Conservation (phyloP, 2,888 invertebrate species). For the Acrobasis consociella region DNA sequence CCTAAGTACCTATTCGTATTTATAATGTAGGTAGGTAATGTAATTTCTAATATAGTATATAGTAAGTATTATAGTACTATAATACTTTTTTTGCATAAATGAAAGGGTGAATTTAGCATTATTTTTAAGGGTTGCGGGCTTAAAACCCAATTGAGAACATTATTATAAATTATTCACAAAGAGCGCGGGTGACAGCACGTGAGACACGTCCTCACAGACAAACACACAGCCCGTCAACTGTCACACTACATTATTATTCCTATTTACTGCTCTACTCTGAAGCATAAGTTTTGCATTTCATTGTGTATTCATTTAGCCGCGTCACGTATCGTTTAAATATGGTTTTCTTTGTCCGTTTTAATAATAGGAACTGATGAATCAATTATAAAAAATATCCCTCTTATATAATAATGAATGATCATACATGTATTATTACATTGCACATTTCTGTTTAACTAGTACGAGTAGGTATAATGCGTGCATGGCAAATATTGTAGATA, state of each 20-base stretch:
- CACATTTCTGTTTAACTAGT: too few relatives aligned
- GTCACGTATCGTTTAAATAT: slow-evolving; percentile 10
- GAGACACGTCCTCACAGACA: slow-evolving; percentile 8
- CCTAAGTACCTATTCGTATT: too few relatives aligned
- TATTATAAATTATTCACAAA: slow-evolving; percentile 1
- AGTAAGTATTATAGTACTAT: too few relatives aligned
- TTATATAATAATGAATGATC: too few relatives aligned
- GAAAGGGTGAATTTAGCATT: slow-evolving; percentile 1
- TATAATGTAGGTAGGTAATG: too few relatives aligned
- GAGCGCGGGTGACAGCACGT: background rate
- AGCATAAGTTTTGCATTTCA: slow-evolving; percentile 10
- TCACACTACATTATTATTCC: slow-evolving; percentile 1
- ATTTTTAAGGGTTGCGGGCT: slow-evolving; percentile 8
- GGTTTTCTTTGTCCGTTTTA: slow-evolving; percentile 1
- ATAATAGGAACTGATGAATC: background rate
- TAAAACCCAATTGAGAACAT: slow-evolving; percentile 3
- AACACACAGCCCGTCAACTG: slow-evolving; percentile 13
- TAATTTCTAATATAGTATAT: too few relatives aligned
- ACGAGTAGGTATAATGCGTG: too few relatives aligned
- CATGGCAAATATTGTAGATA: too few relatives aligned
- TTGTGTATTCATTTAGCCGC: slow-evolving; percentile 8
- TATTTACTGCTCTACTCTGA: background rate
- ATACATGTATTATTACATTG: too few relatives aligned
- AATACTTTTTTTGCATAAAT: background rate
- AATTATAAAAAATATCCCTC: background rate